Conservation (phyloP, 2,113 vertebrate genomes). For the Thunnus thynnus region DNA sequence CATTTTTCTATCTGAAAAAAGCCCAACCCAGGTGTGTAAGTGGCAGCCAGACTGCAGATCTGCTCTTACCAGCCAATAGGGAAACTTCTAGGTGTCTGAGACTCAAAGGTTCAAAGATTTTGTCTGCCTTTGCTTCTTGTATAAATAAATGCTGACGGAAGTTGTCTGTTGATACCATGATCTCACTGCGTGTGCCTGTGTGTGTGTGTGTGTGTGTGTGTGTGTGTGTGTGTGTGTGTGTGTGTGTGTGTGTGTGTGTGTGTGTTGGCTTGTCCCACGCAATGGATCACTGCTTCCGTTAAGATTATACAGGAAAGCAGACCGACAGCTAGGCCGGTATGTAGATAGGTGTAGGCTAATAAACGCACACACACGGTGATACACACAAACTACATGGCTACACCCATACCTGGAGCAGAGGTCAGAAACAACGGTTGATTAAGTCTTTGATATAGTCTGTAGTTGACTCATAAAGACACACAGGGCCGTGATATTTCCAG, state of each 20-base stretch:
- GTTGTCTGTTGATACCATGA: constrained; percentile 48
- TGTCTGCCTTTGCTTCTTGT: constrained; percentile 9
- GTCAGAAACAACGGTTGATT: constrained; percentile 34
- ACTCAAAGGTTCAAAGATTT: constrained; percentile 36
- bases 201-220: too few species aligned
- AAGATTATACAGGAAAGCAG: constrained; percentile 29
- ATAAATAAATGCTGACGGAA: constrained; percentile 41
- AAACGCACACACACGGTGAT: not conserved
- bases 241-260: not conserved
- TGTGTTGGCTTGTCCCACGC: constrained; percentile 16
- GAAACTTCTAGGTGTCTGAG: not conserved
- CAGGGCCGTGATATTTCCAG: constrained; percentile 5
- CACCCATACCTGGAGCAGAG: constrained; percentile 54
- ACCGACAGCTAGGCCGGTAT: not conserved
- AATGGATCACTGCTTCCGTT: constrained; percentile 19
- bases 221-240: not conserved
- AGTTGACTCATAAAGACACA: not conserved
- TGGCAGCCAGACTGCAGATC: not conserved
- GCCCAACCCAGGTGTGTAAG: constrained; percentile 32
- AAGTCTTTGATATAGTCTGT: constrained; percentile 3
- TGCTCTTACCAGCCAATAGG: constrained; percentile 13
- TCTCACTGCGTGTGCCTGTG: not conserved
- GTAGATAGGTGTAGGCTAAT: constrained; percentile 25
- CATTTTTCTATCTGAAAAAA: constrained; percentile 14
- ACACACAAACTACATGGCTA: not conserved